Evolutionary conservation across 2,888 invertebrate species (phyloP).

Genomic region (Cerastis rubricosa): DNA sequence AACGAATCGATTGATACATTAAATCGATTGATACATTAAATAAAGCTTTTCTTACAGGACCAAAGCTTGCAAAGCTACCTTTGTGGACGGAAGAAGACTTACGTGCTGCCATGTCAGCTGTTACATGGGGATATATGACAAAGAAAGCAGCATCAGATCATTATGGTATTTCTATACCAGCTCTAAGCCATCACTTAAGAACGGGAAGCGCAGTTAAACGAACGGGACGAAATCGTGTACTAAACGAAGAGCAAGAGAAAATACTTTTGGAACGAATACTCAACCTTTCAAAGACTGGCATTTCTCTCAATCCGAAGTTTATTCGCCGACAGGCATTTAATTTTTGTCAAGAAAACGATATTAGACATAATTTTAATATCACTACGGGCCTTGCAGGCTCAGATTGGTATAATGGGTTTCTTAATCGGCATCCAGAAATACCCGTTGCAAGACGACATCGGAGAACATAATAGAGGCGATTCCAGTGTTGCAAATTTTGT

Average conservation of each 20-base stretch:
- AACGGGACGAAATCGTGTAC: slow-evolving; percentile 26
- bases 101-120: slow-evolving; percentile 30
- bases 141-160: slow-evolving; percentile 25
- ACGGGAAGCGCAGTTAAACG: slow-evolving; percentile 28
- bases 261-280: slow-evolving; percentile 14
- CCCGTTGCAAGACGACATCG: slow-evolving; percentile 15
- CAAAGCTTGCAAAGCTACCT: not conserved
- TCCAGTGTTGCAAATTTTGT: not conserved
- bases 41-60: slow-evolving; percentile 1
- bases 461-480: not conserved
- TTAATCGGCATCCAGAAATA: slow-evolving; percentile 22
- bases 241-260: slow-evolving; percentile 30
- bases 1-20: not conserved
- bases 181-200: slow-evolving; percentile 27
- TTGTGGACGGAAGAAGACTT: slow-evolving; percentile 25
- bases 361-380: slow-evolving; percentile 17
- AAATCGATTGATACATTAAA: no score
- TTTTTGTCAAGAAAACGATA: slow-evolving; percentile 22
- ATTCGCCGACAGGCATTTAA: slow-evolving; percentile 13
- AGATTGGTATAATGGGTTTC: slow-evolving; percentile 26
- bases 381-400: not conserved
- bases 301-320: slow-evolving; percentile 11
- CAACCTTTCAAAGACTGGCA: not conserved
- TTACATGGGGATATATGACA: slow-evolving; percentile 13
- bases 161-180: slow-evolving; percentile 27